Percentiles rank a stretch among this genome's conserved stretches.
Conservation (phyloP, 2,888 invertebrate species). For the Synergus itoensis region DNA sequence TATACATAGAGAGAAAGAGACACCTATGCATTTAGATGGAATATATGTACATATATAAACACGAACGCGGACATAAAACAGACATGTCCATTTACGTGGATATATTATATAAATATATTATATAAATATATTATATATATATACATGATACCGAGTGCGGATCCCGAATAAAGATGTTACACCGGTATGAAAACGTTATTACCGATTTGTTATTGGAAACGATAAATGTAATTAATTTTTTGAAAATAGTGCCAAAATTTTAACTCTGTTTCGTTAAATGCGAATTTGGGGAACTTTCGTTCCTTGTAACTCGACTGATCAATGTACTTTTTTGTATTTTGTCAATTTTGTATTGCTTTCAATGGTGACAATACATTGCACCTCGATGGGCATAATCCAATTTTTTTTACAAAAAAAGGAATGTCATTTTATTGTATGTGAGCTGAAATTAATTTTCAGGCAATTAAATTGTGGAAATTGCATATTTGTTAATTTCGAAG, state of each 20-base stretch:
- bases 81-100: slow-evolving; percentile 67
- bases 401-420: slow-evolving; percentile 51
- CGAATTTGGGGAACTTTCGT: slow-evolving; percentile 56
- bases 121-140: slow-evolving; percentile 61
- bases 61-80: slow-evolving; percentile 59
- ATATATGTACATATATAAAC: slow-evolving; percentile 66
- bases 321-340: neutral
- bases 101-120: slow-evolving; percentile 63
- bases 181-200: slow-evolving; percentile 58
- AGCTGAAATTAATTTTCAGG: slow-evolving; percentile 57
- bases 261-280: slow-evolving; percentile 62
- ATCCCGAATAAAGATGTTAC: slow-evolving; percentile 44
- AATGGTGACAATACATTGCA: slow-evolving; percentile 66
- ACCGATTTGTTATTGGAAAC: slow-evolving; percentile 64
- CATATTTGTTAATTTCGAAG: slow-evolving; percentile 78
- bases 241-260: slow-evolving; percentile 75
- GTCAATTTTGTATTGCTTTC: slow-evolving; percentile 49
- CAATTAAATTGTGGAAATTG: slow-evolving; percentile 75
- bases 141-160: slow-evolving; percentile 58
- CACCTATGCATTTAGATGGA: slow-evolving; percentile 70
- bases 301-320: slow-evolving; percentile 31
- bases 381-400: slow-evolving; percentile 30
- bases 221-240: slow-evolving; percentile 66
- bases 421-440: slow-evolving; percentile 48
- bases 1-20: slow-evolving; percentile 52